Evolutionary conservation across 2,888 invertebrate species (phyloP).

Genomic region (Dasypogon diadema): DNA sequence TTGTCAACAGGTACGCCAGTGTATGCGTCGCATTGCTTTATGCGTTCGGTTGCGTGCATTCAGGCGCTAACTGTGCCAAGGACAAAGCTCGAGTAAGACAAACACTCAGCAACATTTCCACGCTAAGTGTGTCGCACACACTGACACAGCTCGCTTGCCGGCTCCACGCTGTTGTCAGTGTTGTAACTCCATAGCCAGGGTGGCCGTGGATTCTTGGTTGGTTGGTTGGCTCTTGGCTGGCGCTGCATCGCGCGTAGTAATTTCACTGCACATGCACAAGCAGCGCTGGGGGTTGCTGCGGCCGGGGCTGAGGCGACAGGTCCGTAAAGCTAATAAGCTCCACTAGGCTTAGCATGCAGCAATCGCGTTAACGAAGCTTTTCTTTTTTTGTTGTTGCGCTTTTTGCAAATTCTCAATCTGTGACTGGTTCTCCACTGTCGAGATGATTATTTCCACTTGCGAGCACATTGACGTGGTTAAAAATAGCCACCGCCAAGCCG

Average conservation of each 20-base stretch:
- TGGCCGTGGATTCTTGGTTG: constrained; percentile 28
- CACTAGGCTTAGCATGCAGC: neutral
- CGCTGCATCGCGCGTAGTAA: constrained; percentile 1
- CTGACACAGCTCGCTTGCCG: neutral
- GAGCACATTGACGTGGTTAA: constrained; percentile 42
- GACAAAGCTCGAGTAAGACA: constrained; percentile 55
- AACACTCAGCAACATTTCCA: constrained; percentile 7
- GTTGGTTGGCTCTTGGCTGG: constrained; percentile 4
- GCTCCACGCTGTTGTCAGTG: constrained; percentile 23
- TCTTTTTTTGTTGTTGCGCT: neutral
- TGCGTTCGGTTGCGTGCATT: constrained; percentile 55
- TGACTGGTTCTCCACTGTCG: constrained; percentile 9
- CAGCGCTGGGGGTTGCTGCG: neutral
- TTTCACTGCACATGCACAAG: neutral
- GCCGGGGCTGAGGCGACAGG: neutral
- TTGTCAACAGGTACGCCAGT: constrained; percentile 37
- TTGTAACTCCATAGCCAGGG: constrained; percentile 33
- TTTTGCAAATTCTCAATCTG: constrained; percentile 25
- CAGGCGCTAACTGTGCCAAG: constrained; percentile 59
- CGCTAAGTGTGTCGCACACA: constrained; percentile 43
- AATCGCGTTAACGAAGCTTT: constrained; percentile 15
- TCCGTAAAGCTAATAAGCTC: constrained; percentile 22
- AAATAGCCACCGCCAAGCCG: constrained; percentile 29
- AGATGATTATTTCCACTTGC: constrained; percentile 38
- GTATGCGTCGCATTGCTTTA: constrained; percentile 12